Base-by-base conservation (phyloP, 2,797 vertebrate species). In the Streptopelia turtur region DNA sequence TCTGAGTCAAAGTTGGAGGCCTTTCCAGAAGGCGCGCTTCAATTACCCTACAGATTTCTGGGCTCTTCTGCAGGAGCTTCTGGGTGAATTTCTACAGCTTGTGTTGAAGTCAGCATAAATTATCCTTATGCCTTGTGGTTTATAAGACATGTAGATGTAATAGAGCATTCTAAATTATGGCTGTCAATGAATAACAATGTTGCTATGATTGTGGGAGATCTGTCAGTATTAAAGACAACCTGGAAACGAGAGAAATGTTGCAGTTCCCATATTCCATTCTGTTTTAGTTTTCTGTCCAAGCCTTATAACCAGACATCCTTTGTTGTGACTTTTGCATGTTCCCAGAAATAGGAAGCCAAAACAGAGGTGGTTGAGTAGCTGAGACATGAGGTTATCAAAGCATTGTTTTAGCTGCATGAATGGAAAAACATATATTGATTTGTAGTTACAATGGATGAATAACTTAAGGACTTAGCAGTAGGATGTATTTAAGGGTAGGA, bases 181-280 rank as follows among this genome's bases (percentile, higher is more conserved):
- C 95, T 96, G 94, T 95, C 95, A 93, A 84, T 88, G 94, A 96
- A 96, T 94, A 96, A 92, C 88, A 92, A 95, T 96, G 94, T 82
- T 84, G 80, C 91, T 84, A 7, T 90, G 90, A 80, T 90, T 90
- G 90, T 84, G 80, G 91, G 95, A 85, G 91, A 94, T 93, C 90
- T 96, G 95, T 96, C 95, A 94, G 88, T 95, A 91, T 91, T 96
- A 96, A 95, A 96, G 95, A 97, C 95, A 97, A 89, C 94, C 90
- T 96, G 95, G 94, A 96, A 96, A 96, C 55, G 56, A 91, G 94
- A 84, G 88, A 55, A 90, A 95, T 94, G 45, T 94, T 89, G 89
- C 89, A 91, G 89, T 74, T 95, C 91, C 85, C 93, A 6, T 78
- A 35, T 81, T 82, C 85, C 86, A 71, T 94, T 90, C 92, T 95